These are phyloP conservation scores for Geopemphigus sp. DNA, from an alignment of 1,140 invertebrate genomes.

Conservation along the genomic window DNA sequence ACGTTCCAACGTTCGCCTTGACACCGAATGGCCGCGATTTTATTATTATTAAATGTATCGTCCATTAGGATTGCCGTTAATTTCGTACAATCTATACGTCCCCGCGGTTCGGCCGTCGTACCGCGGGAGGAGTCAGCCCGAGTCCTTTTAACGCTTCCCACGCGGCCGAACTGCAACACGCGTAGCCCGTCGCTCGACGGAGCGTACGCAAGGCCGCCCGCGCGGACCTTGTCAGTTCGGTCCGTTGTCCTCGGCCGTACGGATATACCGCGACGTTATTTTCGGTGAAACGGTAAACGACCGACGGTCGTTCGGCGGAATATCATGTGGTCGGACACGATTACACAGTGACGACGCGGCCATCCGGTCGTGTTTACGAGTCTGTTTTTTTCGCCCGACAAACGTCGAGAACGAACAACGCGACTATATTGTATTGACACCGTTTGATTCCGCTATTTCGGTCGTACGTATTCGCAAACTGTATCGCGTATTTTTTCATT, in stretches of 20 bases:
- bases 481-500: too few relatives aligned
- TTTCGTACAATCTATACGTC: not conserved
- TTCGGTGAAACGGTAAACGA: too few relatives aligned
- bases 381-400: too few relatives aligned
- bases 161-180: not conserved
- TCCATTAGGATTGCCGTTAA: constrained; percentile 4
- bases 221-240: constrained; percentile 14
- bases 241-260: not conserved
- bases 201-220: not conserved
- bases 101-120: not conserved
- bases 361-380: too few relatives aligned
- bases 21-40: constrained; percentile 26
- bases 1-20: constrained; percentile 10
- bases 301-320: too few relatives aligned
- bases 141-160: constrained; percentile 38
- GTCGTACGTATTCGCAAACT: too few relatives aligned
- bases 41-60: not conserved
- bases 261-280: not conserved
- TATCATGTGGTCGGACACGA: too few relatives aligned
- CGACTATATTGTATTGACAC: too few relatives aligned
- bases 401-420: too few relatives aligned
- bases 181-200: not conserved
- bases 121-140: too few relatives aligned
- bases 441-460: too few relatives aligned
- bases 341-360: too few relatives aligned